These are phyloP conservation scores for Ambastaia sidthimunki DNA, from an alignment of 2,797 vertebrate species.

Conservation along the genomic window DNA sequence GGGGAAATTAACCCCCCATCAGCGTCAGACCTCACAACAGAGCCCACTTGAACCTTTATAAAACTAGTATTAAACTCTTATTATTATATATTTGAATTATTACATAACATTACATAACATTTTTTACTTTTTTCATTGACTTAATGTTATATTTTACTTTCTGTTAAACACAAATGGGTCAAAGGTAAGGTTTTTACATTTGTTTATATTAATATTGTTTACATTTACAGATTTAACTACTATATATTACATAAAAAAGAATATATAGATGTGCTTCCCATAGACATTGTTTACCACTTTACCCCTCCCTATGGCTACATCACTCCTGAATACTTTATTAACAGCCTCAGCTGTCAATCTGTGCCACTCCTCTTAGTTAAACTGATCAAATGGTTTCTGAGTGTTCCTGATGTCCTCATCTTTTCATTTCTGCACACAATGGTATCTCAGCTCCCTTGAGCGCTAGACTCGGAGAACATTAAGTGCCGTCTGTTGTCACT, in stretches of 20 bases:
- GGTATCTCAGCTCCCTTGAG: constrained; percentile 65
- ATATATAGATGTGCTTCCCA: constrained; percentile 44
- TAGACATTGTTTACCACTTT: constrained; percentile 62
- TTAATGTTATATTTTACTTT: not conserved
- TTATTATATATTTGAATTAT: not conserved
- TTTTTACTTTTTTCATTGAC: not conserved
- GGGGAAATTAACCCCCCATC: constrained; percentile 19
- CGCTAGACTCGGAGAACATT: constrained; percentile 72
- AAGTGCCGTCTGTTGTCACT: constrained; percentile 81
- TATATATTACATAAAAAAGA: too few relatives aligned
- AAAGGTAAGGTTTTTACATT: not conserved
- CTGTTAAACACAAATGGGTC: not conserved
- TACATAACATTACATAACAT: not conserved
- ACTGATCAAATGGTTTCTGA: constrained; percentile 79
- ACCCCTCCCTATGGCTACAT: constrained; percentile 60
- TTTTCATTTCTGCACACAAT: constrained; percentile 29
- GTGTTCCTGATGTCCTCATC: constrained; percentile 77
- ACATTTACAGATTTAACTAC: not conserved
- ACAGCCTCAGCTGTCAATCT: constrained; percentile 70
- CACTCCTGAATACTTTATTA: constrained; percentile 67
- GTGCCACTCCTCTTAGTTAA: constrained; percentile 69
- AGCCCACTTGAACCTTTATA: not conserved
- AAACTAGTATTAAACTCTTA: too few relatives aligned
- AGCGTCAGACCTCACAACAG: not conserved
- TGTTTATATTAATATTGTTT: not conserved